A percentile compares a stretch with the other conserved stretches of the same genome.
Evolutionary conservation across 2,888 invertebrate genomes (phyloP).

Genomic region (Lomographa bimaculata): DNA sequence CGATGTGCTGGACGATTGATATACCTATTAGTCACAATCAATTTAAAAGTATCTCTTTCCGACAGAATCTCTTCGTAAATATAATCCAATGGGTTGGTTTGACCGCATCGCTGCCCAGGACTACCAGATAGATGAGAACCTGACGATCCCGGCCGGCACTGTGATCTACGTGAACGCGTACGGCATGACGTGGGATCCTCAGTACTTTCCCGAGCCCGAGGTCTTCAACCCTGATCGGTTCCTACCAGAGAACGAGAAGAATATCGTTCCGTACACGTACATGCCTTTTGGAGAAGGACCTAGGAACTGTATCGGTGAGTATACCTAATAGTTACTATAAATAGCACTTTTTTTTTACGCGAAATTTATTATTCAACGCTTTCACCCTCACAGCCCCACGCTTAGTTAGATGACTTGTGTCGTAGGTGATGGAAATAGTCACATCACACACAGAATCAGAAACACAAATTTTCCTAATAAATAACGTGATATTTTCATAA

Average conservation of each 20-base stretch:
- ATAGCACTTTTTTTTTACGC: no score
- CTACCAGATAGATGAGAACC: conserved; percentile 47
- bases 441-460: no score
- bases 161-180: conserved; percentile 48
- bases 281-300: conserved; percentile 84
- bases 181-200: conserved; percentile 62
- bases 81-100: conserved; percentile 55
- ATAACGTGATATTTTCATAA: no score
- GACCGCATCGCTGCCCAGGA: conserved; percentile 45
- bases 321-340: no score
- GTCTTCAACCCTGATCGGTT: conserved; percentile 82
- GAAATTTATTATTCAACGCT: no score
- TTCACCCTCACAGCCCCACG: no score
- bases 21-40: no score
- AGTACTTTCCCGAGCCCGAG: conserved; percentile 76
- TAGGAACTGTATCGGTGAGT: conserved; percentile 82
- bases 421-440: no score
- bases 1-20: no score
- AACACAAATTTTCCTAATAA: no score
- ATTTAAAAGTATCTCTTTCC: background rate
- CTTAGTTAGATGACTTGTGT: no score
- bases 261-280: conserved; percentile 54
- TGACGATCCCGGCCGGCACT: conserved; percentile 50
- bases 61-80: conserved; percentile 54
- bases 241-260: conserved; percentile 76